Evolutionary conservation across 2,113 vertebrate species (phyloP), one percentile per base, ranked within the genome.

Genomic region (Bos indicus): DNA sequence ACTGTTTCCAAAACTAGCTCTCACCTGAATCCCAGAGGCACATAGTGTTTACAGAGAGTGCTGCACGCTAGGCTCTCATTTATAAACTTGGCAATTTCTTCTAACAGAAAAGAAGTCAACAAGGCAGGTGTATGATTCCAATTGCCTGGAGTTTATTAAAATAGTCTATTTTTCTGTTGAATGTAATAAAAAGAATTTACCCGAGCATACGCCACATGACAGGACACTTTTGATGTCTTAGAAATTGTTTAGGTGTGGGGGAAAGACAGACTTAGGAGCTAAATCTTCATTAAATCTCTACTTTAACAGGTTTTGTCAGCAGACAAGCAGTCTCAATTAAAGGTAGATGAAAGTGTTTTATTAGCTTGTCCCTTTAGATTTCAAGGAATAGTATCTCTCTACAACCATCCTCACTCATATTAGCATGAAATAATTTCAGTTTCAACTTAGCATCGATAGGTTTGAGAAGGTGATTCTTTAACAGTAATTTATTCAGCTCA

Each of bases 171-270:
- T 92, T 98, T 95, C 48, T 77, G 51, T 93, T 97, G 59, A 67
- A 28, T 60, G 25, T 80, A 94, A 96, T 78, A 87, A 98, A 94
- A 97, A 64, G 23, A 93, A 97, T 96, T 98, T 98, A 48, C 93
- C 52, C 86, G 2, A 96, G 67, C 91, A 88, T 92, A 92, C 84
- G 5, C 85, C 96, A 97, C 64, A 95, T 59, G 90, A 85, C 74
- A 74, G 86, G 88, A 9, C 51, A 74, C 26, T 97, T 96, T 64
- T 90, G 67, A n/a, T 81, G 30, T 71, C 77, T 97, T 92, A 71
- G 59, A 43, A 12, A 94, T 81, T 83, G 80, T 94, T 74, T 97
- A 23, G 95, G 93, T 96, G 95, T 96, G 56, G 19, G 26, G n/a
- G 15, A 19, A 9, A 17, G 85, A 88, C 57, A 90, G 88, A 92